Conservation (phyloP, 1,140 invertebrate species). For the Antheraea mylitta region DNA sequence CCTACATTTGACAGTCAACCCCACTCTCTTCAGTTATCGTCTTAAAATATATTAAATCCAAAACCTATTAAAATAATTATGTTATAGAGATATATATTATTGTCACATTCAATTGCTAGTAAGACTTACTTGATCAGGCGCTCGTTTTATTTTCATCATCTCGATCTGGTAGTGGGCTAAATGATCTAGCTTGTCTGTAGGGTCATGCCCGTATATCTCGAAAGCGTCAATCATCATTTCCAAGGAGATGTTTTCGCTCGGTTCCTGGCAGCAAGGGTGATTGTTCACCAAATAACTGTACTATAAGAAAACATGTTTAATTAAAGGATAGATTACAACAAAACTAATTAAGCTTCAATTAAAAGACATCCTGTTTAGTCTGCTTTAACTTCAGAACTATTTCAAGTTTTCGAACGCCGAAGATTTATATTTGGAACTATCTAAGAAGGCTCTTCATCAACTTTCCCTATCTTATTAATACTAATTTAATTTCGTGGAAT, state of each 20-base stretch:
- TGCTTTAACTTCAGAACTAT: too few species aligned
- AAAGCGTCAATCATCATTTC: slow-evolving; percentile 69
- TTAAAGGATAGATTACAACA: background rate
- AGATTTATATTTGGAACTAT: too few species aligned
- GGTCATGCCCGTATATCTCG: slow-evolving; percentile 71
- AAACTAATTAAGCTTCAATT: too few species aligned
- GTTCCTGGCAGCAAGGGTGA: slow-evolving; percentile 65
- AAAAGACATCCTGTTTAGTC: too few species aligned
- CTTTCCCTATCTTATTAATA: too few species aligned
- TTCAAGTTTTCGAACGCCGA: too few species aligned
- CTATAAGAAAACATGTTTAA: background rate
- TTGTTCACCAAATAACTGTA: slow-evolving; percentile 33
- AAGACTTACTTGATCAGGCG: slow-evolving; percentile 53
- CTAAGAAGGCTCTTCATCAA: too few species aligned
- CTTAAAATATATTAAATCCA: too few species aligned
- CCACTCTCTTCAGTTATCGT: too few species aligned
- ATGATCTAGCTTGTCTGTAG: slow-evolving; percentile 66
- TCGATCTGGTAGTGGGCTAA: slow-evolving; percentile 63
- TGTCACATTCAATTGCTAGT: slow-evolving; percentile 2
- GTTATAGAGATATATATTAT: background rate
- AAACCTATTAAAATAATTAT: too few species aligned
- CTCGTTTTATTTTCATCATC: slow-evolving; percentile 69
- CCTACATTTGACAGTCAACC: too few species aligned
- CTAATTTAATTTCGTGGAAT: too few species aligned
- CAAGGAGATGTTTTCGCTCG: slow-evolving; percentile 54